Evolutionary conservation across 2,797 vertebrate species (phyloP).

Genomic region (Anas georgica): DNA sequence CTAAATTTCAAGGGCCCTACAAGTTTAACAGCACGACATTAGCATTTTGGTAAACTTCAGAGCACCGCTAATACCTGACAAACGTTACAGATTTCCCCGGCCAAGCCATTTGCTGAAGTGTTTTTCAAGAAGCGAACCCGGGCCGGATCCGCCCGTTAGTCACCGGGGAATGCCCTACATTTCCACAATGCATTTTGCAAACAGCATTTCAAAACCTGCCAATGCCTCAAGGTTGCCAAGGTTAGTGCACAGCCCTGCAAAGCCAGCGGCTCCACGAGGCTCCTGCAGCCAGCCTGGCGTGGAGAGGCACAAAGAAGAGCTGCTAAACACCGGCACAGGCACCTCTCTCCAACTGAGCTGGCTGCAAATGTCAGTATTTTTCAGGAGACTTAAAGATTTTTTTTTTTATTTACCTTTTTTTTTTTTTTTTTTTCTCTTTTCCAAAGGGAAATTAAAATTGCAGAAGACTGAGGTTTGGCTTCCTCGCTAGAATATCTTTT

Average conservation of each 20-base stretch:
- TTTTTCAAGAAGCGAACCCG: fast-evolving
- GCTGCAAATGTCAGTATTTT: background rate
- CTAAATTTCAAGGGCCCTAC: background rate
- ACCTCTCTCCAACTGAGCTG: background rate
- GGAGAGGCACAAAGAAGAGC: background rate
- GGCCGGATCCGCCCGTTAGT: background rate
- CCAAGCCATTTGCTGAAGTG: background rate
- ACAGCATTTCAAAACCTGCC: background rate
- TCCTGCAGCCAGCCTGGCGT: background rate
- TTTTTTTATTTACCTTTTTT: background rate
- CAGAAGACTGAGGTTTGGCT: background rate
- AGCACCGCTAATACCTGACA: background rate
- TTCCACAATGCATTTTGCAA: background rate
- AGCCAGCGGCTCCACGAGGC: fast-evolving
- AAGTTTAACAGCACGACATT: fast-evolving
- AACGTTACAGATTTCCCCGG: background rate
- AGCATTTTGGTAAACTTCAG: background rate
- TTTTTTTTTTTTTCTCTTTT: background rate
- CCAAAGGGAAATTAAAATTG: background rate
- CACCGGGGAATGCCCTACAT: background rate
- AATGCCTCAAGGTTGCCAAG: background rate
- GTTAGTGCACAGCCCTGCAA: background rate
- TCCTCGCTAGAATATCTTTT: background rate
- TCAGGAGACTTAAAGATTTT: background rate
- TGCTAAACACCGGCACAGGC: background rate